phyloP scores from a whole-genome alignment of 2,797 vertebrate genomes.

The Pseudochirops cupreus region DNA sequence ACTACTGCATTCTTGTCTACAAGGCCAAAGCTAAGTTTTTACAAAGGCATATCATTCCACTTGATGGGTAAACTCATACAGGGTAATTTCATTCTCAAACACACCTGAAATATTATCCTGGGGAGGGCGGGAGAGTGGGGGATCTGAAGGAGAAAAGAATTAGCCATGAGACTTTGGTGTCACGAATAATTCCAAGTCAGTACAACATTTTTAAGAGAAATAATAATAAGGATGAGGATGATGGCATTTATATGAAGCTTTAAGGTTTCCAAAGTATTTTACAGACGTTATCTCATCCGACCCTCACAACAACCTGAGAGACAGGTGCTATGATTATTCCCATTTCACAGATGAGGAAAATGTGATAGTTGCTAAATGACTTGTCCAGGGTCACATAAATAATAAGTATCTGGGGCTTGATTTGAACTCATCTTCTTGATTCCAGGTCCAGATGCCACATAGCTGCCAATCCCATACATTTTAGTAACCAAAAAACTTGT shows the following conservation, averaged over 20 bases:
- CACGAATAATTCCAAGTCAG: conserved; percentile 30
- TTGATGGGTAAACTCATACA: conserved; percentile 74
- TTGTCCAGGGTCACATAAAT: background rate
- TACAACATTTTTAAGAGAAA: conserved; percentile 67
- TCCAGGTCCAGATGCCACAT: background rate
- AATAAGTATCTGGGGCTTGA: background rate
- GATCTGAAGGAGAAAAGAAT: background rate
- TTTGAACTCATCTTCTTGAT: background rate
- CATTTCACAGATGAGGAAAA: background rate
- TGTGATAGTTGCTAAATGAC: background rate
- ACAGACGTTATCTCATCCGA: background rate
- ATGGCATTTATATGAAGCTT: background rate
- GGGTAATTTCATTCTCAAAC: conserved; percentile 60
- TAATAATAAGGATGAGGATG: background rate
- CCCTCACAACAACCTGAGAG: background rate
- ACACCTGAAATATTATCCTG: conserved; percentile 74
- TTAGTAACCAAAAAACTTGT: conserved; percentile 67
- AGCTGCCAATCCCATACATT: conserved; percentile 29
- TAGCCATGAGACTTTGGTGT: conserved; percentile 10
- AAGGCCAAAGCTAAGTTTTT: conserved; percentile 80
- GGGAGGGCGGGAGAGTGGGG: background rate
- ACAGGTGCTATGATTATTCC: background rate
- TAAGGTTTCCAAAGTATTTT: background rate
- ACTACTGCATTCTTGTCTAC: conserved; percentile 80
- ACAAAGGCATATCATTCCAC: conserved; percentile 68